Evolutionary conservation across 2,113 vertebrate species (phyloP).

Genomic region (Pterophyllum scalare): DNA sequence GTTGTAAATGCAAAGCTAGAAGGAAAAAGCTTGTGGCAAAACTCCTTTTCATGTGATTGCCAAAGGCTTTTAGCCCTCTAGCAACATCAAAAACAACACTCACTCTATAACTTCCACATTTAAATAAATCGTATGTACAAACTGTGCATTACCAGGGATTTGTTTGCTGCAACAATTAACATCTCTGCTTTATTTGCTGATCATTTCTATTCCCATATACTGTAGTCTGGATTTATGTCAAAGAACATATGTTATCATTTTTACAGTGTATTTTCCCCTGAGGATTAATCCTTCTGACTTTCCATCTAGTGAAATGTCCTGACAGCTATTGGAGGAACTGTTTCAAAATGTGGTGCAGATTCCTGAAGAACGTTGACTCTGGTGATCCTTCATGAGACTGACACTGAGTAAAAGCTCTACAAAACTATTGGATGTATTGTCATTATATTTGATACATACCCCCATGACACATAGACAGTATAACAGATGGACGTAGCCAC

Average conservation of each 20-base stretch:
- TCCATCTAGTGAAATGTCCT: not conserved
- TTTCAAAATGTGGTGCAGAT: not conserved
- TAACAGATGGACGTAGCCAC: not conserved
- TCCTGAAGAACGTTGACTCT: not conserved
- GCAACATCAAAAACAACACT: not conserved
- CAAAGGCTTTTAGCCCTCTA: not conserved
- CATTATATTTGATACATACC: not conserved
- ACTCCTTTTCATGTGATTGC: not conserved
- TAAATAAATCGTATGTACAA: not conserved
- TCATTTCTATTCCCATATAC: not conserved
- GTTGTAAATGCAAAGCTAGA: constrained; percentile 18
- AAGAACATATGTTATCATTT: not conserved
- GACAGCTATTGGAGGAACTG: not conserved
- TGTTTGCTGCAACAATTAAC: too few species aligned
- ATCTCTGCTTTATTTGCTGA: not conserved
- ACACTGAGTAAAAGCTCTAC: not conserved
- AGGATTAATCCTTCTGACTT: not conserved
- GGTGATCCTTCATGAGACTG: not conserved
- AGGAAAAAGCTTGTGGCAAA: not conserved
- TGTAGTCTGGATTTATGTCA: not conserved
- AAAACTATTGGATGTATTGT: not conserved
- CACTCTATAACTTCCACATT: not conserved
- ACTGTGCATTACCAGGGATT: not conserved
- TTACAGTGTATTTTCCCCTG: not conserved
- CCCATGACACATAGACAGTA: not conserved